Evolutionary conservation across 2,797 vertebrate species (phyloP), one percentile per base, ranked within the genome.

Genomic region (Morus bassanus): DNA sequence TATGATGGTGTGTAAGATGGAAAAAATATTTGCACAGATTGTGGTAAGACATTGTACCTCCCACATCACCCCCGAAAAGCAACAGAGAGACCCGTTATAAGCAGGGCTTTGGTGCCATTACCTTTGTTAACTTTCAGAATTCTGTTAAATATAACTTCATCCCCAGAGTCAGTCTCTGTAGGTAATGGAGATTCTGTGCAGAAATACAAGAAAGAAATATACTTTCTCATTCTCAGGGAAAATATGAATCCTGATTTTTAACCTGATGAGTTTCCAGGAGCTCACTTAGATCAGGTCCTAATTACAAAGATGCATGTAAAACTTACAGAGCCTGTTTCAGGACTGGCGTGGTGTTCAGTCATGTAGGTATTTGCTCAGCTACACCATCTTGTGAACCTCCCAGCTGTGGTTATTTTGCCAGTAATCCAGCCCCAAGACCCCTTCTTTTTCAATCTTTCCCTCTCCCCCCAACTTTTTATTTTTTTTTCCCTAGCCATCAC

Each of bases 41-140:
- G 13, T 63, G 39, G 39, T 56, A 79, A 70, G 23, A 48, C 8
- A 41, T 22, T 8, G 5, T 51, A 50, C 25, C 7, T 61, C 37
- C 50, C 30, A 27, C 6, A 43, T 18, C 10, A 16, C 5, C 14
- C 24, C 7, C 22, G 28, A 46, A 60, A 57, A 21, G 5, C 39
- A 79, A 28, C 6, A 57, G 31, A 48, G 15, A 91, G 19, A 31
- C 17, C 17, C 18, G 6, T 67, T 57, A 27, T 2, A 54, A 54
- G 28, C 3, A n/a, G 21, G 11, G n/a, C 17, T 75, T 85, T 84
- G 78, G 5, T 28, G 50, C 22, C 16, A 28, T 88, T 96, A 97
- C 97, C 96, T 96, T 96, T 88, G 63, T 97, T 97, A 76, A 70
- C 74, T 70, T 90, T 57, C 89, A 97, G 89, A 90, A 97, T 97